Conservation (phyloP, 2,113 vertebrate species). For the Colius striatus region DNA sequence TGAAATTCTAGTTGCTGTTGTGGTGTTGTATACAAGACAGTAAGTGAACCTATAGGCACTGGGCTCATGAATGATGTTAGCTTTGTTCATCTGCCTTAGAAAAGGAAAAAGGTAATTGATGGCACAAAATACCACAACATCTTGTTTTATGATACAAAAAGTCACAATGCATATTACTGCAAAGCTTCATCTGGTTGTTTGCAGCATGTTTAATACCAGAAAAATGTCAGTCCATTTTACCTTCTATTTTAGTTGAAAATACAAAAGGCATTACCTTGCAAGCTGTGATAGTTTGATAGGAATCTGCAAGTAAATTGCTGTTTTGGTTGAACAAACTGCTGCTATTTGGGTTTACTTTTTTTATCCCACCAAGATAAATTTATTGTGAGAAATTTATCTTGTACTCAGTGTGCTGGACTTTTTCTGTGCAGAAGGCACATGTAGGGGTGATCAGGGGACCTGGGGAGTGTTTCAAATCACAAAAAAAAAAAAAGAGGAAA, state of each 20-base stretch:
- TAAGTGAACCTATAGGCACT: not conserved
- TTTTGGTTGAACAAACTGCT: not conserved
- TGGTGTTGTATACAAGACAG: not conserved
- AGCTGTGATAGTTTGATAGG: not conserved
- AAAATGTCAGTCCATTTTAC: not conserved
- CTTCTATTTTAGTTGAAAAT: not conserved
- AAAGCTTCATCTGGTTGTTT: not conserved
- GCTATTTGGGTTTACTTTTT: not conserved
- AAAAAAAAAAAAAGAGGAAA: not conserved
- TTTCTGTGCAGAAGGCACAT: not conserved
- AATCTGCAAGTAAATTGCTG: not conserved
- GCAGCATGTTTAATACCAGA: not conserved
- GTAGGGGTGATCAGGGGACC: not conserved
- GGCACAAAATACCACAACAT: not conserved
- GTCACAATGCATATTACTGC: not conserved
- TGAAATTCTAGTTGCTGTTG: not conserved
- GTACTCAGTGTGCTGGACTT: not conserved
- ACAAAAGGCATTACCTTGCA: not conserved
- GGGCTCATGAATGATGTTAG: not conserved
- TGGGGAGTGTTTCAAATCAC: not conserved
- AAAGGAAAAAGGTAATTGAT: not conserved
- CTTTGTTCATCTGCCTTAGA: not conserved
- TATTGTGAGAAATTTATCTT: not conserved
- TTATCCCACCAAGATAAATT: not conserved
- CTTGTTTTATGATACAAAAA: not conserved